These are phyloP conservation scores for Drosophila merina DNA, from an alignment of 2,888 invertebrate genomes.

Conservation along the genomic window DNA sequence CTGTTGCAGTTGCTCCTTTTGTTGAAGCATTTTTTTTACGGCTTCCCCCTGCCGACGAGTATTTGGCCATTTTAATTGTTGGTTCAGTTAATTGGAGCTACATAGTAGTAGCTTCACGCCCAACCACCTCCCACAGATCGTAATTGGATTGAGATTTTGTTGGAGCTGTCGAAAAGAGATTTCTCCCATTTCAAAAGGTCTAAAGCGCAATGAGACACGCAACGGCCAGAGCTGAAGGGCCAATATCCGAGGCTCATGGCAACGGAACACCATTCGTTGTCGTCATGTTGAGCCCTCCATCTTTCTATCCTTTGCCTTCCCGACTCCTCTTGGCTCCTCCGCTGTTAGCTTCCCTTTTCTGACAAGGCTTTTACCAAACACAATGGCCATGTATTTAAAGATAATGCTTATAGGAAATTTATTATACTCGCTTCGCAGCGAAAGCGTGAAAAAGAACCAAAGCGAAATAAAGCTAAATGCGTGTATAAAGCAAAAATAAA, in stretches of 20 bases:
- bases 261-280: constrained; percentile 32
- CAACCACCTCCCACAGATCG: constrained; percentile 3
- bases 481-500: constrained; percentile 63
- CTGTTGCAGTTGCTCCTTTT: constrained; percentile 56
- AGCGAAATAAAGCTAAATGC: constrained; percentile 60
- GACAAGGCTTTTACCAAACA: constrained; percentile 14
- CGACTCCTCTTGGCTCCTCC: neutral
- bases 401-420: constrained; percentile 71
- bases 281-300: constrained; percentile 30
- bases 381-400: constrained; percentile 54
- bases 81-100: constrained; percentile 37
- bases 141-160: constrained; percentile 72
- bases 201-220: constrained; percentile 35
- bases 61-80: constrained; percentile 35
- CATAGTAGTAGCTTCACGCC: neutral
- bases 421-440: constrained; percentile 56
- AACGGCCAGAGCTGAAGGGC: constrained; percentile 12
- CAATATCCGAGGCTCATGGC: constrained; percentile 16
- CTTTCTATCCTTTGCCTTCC: neutral
- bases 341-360: neutral
- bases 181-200: constrained; percentile 44
- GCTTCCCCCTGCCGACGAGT: constrained; percentile 36
- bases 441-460: constrained; percentile 28
- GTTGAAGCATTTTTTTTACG: constrained; percentile 46
- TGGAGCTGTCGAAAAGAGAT: constrained; percentile 39